Evolutionary conservation across 2,113 vertebrate species (phyloP).

Genomic region (Gorsachius goisagi): DNA sequence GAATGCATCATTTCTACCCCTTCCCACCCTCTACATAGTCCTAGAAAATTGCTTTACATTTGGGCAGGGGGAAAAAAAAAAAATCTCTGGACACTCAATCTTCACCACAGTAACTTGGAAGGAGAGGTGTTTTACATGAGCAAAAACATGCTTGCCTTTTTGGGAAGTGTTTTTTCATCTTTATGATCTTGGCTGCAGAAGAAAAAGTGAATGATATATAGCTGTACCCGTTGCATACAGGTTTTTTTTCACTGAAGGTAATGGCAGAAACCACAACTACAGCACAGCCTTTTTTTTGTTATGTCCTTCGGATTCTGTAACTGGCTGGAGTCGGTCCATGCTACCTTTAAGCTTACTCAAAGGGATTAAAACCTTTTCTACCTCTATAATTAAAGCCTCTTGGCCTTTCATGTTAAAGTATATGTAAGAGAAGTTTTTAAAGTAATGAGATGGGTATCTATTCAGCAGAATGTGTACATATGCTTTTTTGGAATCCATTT

Average conservation of each 20-base stretch:
- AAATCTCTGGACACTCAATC: neutral
- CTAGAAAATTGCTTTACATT: neutral
- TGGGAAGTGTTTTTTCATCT: neutral
- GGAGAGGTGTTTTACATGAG: neutral
- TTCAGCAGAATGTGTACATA: neutral
- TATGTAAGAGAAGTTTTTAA: neutral
- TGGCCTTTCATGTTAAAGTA: neutral
- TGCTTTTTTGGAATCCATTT: neutral
- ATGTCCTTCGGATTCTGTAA: neutral
- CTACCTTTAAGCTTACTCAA: neutral
- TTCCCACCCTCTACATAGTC: neutral
- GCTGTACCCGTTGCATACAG: neutral
- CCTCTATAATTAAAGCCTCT: neutral
- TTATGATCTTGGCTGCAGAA: neutral
- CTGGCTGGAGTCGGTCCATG: neutral
- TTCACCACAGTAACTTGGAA: neutral
- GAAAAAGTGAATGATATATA: neutral
- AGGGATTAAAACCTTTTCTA: neutral
- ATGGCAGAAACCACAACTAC: neutral
- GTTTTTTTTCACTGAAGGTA: neutral
- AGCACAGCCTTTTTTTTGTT: neutral
- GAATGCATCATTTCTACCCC: neutral
- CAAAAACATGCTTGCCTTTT: neutral
- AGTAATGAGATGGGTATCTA: neutral
- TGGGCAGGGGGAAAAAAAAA: neutral